phyloP scores from a whole-genome alignment of 2,888 invertebrate species.

The Metallyticus violacea region DNA sequence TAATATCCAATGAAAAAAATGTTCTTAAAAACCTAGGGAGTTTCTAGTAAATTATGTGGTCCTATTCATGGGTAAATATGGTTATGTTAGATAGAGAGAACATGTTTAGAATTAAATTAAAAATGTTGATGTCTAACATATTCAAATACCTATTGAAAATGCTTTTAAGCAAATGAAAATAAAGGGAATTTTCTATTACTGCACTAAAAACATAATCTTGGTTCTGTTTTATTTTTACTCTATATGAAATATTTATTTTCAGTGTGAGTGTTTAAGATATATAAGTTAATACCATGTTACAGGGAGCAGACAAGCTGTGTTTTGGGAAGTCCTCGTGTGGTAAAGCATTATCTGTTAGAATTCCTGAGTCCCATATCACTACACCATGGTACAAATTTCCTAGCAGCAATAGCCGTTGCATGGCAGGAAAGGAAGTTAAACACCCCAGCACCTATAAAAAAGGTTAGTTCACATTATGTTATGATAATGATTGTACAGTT shows the following conservation, averaged over 20 bases:
- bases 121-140: too few species aligned
- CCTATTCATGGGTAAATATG: too few species aligned
- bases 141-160: too few species aligned
- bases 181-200: background rate
- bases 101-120: too few species aligned
- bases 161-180: too few species aligned
- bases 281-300: background rate
- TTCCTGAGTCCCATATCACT: constrained; percentile 81
- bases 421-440: constrained; percentile 73
- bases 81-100: too few species aligned
- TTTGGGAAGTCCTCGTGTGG: constrained; percentile 61
- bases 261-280: background rate
- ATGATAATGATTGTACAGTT: too few species aligned
- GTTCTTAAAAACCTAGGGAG: too few species aligned
- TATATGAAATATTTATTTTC: too few species aligned
- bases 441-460: constrained; percentile 49
- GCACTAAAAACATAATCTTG: background rate
- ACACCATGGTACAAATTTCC: constrained; percentile 75
- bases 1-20: too few species aligned
- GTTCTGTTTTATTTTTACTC: background rate
- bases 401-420: constrained; percentile 79
- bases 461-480: constrained; percentile 29
- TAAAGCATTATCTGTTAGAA: constrained; percentile 75
- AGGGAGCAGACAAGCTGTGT: constrained; percentile 54
- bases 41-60: too few species aligned